These are phyloP conservation scores for Odontamblyopus lacepedii DNA, from an alignment of 2,797 vertebrate species.

Conservation along the genomic window DNA sequence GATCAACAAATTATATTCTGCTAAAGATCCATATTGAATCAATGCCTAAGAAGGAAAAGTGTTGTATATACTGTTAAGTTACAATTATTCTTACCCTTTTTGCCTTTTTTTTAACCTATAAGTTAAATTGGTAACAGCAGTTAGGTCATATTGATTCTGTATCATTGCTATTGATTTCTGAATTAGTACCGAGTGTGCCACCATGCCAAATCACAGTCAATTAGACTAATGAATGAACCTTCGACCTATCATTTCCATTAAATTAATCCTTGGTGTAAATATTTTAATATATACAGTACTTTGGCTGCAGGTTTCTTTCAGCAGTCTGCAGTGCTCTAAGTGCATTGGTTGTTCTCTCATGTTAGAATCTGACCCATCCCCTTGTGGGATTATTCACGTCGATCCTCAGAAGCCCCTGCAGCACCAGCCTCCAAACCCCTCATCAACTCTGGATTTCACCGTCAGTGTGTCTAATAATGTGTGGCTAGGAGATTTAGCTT, in stretches of 20 bases:
- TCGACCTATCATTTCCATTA: background rate
- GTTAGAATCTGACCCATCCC: conserved; percentile 43
- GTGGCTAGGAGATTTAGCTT: conserved; percentile 5
- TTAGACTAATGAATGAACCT: background rate
- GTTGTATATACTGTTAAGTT: background rate
- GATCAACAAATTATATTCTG: background rate
- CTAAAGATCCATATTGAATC: background rate
- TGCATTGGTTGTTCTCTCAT: conserved; percentile 41
- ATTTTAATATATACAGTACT: background rate
- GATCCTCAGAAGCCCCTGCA: conserved; percentile 32
- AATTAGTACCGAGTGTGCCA: background rate
- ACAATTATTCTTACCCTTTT: too few species aligned
- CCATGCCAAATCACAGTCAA: background rate
- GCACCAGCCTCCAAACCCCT: conserved; percentile 7
- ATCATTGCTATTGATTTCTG: background rate
- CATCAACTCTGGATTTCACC: conserved; percentile 4
- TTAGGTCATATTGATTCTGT: background rate
- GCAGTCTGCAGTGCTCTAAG: conserved; percentile 13
- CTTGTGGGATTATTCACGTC: conserved; percentile 53
- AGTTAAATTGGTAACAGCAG: too few species aligned
- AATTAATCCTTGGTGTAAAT: background rate
- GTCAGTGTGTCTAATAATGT: conserved; percentile 17
- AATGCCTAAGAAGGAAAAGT: background rate
- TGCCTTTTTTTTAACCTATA: too few species aligned
- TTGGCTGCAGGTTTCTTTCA: conserved; percentile 33